Evolutionary conservation across 64 coral and sea anemone genomes (phyloP).

Genomic region (Montipora sp.): DNA sequence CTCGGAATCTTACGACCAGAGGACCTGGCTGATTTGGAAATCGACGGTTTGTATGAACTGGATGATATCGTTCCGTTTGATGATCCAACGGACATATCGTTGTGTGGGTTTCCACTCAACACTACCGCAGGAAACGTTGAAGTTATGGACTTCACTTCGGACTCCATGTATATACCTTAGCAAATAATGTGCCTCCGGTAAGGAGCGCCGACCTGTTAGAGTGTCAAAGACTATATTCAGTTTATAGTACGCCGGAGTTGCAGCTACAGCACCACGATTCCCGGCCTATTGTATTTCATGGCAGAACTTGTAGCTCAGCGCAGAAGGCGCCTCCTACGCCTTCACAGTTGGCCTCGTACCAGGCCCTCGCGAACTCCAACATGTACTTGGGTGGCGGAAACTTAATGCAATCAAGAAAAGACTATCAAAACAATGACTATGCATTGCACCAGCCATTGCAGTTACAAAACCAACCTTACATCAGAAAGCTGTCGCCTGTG

Average conservation of each 20-base stretch:
- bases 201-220: slow-evolving; percentile 7
- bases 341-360: slow-evolving; percentile 17
- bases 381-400: background rate
- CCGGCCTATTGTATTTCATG: slow-evolving; percentile 38
- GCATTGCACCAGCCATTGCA: slow-evolving; percentile 33
- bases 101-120: slow-evolving; percentile 60
- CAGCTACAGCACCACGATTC: slow-evolving; percentile 10
- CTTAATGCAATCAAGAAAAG: slow-evolving; percentile 29
- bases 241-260: slow-evolving; percentile 73
- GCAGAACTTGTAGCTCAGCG: slow-evolving; percentile 53
- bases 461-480: slow-evolving; percentile 19
- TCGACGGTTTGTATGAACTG: slow-evolving; percentile 50
- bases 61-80: slow-evolving; percentile 31
- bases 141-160: slow-evolving; percentile 60
- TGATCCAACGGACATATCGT: slow-evolving; percentile 41
- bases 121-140: slow-evolving; percentile 54
- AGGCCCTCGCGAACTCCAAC: slow-evolving; percentile 50
- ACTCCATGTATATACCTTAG: slow-evolving; percentile 69
- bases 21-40: slow-evolving; percentile 61
- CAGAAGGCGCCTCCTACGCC: slow-evolving; percentile 46
- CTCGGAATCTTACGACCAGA: slow-evolving; percentile 71
- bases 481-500: slow-evolving; percentile 42
- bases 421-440: slow-evolving; percentile 20
- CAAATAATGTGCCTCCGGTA: slow-evolving; percentile 19
- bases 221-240: slow-evolving; percentile 82